Conservation (phyloP, 92 coral and sea anemone species). For the Phenganax marumi region DNA sequence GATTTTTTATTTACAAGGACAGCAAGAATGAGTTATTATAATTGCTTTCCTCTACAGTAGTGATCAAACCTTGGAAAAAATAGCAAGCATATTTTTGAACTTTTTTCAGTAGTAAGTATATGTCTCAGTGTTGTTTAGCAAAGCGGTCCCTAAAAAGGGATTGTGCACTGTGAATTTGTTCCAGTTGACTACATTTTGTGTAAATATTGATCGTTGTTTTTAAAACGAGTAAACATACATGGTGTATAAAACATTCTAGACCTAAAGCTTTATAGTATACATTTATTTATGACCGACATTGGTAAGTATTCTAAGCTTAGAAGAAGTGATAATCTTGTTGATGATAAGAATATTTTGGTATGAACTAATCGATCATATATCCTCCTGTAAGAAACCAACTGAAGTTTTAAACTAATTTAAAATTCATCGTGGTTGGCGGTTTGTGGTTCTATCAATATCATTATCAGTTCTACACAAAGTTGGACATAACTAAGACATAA, state of each 20-base stretch:
- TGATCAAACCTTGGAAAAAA: no score
- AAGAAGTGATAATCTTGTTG: not conserved
- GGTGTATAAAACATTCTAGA: no score
- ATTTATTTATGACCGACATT: not conserved
- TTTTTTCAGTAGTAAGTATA: no score
- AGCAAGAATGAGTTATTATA: no score
- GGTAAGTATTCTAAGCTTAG: not conserved
- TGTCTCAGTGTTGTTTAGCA: no score
- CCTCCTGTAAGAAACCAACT: no score
- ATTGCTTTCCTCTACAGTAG: no score
- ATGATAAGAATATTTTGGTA: no score
- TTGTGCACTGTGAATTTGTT: not conserved
- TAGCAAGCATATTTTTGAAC: no score
- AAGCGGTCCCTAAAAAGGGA: not conserved
- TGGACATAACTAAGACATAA: not conserved
- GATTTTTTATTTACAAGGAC: no score
- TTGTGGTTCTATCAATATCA: not conserved
- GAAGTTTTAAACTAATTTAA: not conserved
- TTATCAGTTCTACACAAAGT: not conserved
- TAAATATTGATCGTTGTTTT: constrained; percentile 18
- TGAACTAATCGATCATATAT: no score
- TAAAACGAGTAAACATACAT: not conserved
- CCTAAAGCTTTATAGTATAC: not conserved
- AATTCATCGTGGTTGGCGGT: not conserved
- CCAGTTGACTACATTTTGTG: constrained; percentile 9